A percentile compares a stretch with the other conserved stretches of the same genome.
phyloP scores from a whole-genome alignment of 2,888 invertebrate genomes.

The Spilarctia lutea region DNA sequence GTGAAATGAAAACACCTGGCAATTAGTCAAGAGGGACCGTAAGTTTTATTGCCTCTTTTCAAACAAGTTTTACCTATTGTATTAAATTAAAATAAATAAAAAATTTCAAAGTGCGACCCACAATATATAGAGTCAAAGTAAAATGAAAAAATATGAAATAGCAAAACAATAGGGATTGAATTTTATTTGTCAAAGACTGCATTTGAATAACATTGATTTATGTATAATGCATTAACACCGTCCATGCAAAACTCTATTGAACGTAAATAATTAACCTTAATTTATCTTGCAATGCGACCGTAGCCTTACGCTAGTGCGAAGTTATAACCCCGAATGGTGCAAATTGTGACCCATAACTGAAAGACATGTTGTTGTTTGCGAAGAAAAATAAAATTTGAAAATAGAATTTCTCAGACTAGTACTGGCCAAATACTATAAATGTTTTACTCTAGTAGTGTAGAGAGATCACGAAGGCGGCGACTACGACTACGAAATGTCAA shows the following conservation, averaged over 20 bases:
- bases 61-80: not conserved
- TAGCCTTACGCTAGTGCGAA: constrained; percentile 61
- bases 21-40: not conserved
- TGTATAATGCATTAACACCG: not conserved
- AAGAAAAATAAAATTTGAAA: constrained; percentile 69
- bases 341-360: constrained; percentile 84
- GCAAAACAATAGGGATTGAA: too few species aligned
- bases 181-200: not conserved
- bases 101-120: not conserved
- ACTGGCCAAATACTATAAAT: constrained; percentile 32
- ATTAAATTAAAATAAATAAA: not conserved
- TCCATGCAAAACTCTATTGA: not conserved
- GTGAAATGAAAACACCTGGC: not conserved
- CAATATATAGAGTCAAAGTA: not conserved
- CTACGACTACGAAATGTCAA: not conserved
- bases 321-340: constrained; percentile 81
- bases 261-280: not conserved
- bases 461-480: not conserved
- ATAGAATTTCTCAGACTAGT: constrained; percentile 50
- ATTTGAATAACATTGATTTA: not conserved
- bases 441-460: not conserved
- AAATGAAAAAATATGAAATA: too few species aligned
- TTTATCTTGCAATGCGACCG: constrained; percentile 35
- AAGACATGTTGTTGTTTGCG: constrained; percentile 73
- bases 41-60: not conserved